Evolutionary conservation across 1,140 invertebrate genomes (phyloP).

Genomic region (Schmidtea mediterranea): DNA sequence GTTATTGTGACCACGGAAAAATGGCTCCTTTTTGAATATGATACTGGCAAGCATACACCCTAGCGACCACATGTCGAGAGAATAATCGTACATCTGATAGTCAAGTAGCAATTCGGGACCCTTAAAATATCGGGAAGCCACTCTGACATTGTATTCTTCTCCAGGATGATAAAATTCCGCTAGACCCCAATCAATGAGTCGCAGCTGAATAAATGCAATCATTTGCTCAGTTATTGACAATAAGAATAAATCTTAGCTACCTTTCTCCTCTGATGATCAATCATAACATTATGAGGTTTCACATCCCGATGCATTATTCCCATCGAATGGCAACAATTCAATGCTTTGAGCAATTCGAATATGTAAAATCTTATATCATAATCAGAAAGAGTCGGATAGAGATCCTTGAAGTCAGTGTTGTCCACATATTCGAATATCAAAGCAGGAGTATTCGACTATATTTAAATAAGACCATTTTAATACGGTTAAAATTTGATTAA

Average conservation of each 20-base stretch:
- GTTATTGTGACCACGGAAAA: conserved; percentile 99
- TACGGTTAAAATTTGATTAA: too few species aligned
- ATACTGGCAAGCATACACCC: conserved; percentile 98
- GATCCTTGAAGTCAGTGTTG: conserved; percentile 1
- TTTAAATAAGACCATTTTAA: too few species aligned
- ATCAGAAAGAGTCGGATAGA: not conserved
- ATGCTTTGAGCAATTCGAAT: conserved; percentile 65
- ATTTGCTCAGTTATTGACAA: conserved; percentile 11
- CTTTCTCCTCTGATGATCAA: conserved; percentile 78
- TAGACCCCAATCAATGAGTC: conserved; percentile 95
- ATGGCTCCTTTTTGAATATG: conserved; percentile 99
- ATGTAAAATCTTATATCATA: conserved; percentile 76
- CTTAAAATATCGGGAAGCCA: conserved; percentile 88
- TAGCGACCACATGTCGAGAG: conserved; percentile 95
- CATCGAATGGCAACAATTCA: conserved; percentile 99
- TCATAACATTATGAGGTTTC: conserved; percentile 98
- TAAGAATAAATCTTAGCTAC: conserved; percentile 17
- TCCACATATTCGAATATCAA: conserved; percentile 2
- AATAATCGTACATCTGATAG: conserved; percentile 93
- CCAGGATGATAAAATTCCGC: conserved; percentile 99
- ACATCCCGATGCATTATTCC: conserved; percentile 97
- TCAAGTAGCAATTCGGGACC: conserved; percentile 91
- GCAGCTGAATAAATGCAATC: conserved; percentile 33
- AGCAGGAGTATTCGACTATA: not conserved
- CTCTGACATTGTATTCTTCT: conserved; percentile 93